Conservation (phyloP, 1,140 invertebrate species). For the Ceratosolen solmsi region DNA sequence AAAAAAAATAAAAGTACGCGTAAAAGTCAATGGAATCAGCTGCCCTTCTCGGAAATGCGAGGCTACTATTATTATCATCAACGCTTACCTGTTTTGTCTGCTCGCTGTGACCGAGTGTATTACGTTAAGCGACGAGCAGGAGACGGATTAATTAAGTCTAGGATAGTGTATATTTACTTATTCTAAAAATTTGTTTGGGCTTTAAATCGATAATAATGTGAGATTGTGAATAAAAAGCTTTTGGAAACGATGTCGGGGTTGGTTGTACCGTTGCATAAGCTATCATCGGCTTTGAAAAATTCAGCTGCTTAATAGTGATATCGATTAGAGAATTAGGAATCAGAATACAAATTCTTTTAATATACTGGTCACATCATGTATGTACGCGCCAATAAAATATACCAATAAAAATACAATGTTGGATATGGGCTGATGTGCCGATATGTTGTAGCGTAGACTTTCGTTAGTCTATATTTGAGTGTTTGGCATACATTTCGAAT, state of each 20-base stretch:
- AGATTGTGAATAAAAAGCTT: not conserved
- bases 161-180: not conserved
- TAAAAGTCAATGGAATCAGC: constrained; percentile 56
- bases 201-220: not conserved
- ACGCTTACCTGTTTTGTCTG: too few species aligned
- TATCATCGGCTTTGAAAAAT: too few species aligned
- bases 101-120: too few species aligned
- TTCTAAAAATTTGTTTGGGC: not conserved
- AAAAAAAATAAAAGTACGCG: constrained; percentile 19
- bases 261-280: not conserved
- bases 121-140: constrained; percentile 19
- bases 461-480: not conserved
- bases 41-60: constrained; percentile 46
- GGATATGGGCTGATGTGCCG: not conserved
- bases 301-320: too few species aligned
- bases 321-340: too few species aligned
- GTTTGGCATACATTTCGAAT: not conserved
- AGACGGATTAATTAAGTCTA: constrained; percentile 41
- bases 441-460: not conserved
- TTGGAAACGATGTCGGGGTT: not conserved
- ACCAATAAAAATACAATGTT: not conserved
- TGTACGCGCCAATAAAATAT: not conserved
- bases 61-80: constrained; percentile 31
- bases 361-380: too few species aligned
- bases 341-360: too few species aligned